Percentiles rank a stretch among this genome's conserved stretches.
These are phyloP conservation scores for Poecilia picta DNA, from an alignment of 2,797 vertebrate genomes.

Conservation along the genomic window DNA sequence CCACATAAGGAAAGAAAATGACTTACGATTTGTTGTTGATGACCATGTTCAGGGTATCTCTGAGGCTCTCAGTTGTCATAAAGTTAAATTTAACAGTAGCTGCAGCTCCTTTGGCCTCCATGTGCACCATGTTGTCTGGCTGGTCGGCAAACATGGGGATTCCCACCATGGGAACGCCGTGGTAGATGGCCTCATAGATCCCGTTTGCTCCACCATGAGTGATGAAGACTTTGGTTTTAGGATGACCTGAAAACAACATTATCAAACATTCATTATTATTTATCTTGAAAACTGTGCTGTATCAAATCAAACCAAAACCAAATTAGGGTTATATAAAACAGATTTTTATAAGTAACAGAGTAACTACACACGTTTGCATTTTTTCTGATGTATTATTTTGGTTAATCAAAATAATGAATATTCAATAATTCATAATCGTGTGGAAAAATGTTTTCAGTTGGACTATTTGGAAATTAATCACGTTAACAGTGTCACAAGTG, in stretches of 20 bases:
- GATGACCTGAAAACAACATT: conserved; percentile 80
- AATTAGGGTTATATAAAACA: background rate
- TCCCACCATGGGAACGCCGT: conserved; percentile 89
- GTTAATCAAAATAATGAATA: too few relatives aligned
- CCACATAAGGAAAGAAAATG: too few relatives aligned
- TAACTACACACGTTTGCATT: background rate
- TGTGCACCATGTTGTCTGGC: conserved; percentile 85
- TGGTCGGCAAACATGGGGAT: conserved; percentile 90
- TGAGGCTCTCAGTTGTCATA: conserved; percentile 74
- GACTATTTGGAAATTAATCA: too few relatives aligned
- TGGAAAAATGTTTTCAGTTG: too few relatives aligned
- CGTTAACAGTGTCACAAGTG: too few relatives aligned
- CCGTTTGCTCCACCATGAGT: conserved; percentile 87
- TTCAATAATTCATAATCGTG: too few relatives aligned
- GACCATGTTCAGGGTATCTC: conserved; percentile 78
- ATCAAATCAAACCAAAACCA: background rate
- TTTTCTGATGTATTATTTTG: too few relatives aligned
- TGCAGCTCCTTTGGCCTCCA: conserved; percentile 86
- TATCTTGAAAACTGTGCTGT: too few relatives aligned
- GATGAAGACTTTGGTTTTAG: conserved; percentile 87
- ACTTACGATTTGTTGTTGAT: conserved; percentile 72
- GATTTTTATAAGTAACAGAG: background rate
- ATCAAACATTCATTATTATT: background rate
- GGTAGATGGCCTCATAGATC: conserved; percentile 94
- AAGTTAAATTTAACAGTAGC: conserved; percentile 53